A percentile compares a stretch with the other conserved stretches of the same genome.
Evolutionary conservation across 2,888 invertebrate species (phyloP).

Genomic region (Neria commutata): DNA sequence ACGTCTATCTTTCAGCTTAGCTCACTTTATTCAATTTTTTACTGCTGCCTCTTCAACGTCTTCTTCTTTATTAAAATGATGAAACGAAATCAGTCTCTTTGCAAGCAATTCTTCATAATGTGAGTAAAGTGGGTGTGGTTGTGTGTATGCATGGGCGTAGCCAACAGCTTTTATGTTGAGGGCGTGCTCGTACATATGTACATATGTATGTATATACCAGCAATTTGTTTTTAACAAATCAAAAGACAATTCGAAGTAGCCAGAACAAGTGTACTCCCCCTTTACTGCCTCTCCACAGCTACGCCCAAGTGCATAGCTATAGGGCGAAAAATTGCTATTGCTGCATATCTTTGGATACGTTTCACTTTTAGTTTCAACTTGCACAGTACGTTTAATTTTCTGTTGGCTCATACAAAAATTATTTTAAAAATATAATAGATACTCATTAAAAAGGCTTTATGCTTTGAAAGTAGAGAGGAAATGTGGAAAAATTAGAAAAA

Average conservation of each 20-base stretch:
- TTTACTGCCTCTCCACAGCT: too few species aligned
- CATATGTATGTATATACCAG: too few species aligned
- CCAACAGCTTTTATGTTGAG: slow-evolving; percentile 27
- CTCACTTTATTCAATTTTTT: slow-evolving; percentile 25
- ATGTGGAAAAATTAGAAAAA: slow-evolving; percentile 18
- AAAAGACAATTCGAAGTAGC: too few species aligned
- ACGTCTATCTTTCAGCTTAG: slow-evolving; percentile 12
- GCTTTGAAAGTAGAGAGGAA: slow-evolving; percentile 21
- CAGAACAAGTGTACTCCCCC: too few species aligned
- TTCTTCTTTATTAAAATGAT: slow-evolving; percentile 34
- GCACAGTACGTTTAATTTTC: too few species aligned
- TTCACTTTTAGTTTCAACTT: slow-evolving; percentile 41
- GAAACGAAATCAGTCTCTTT: slow-evolving; percentile 61
- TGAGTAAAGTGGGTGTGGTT: too few species aligned
- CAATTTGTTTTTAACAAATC: too few species aligned
- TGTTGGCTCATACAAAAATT: too few species aligned
- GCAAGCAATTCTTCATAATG: slow-evolving; percentile 37
- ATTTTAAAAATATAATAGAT: not conserved
- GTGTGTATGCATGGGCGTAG: too few species aligned
- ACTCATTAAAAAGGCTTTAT: not conserved
- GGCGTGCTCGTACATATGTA: slow-evolving; percentile 19
- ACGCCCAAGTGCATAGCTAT: too few species aligned
- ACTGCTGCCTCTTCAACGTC: slow-evolving; percentile 24
- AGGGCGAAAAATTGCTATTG: slow-evolving; percentile 48
- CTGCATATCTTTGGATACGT: slow-evolving; percentile 62